Evolutionary conservation across 2,888 invertebrate species (phyloP).

Genomic region (Odontocerum albicorne): DNA sequence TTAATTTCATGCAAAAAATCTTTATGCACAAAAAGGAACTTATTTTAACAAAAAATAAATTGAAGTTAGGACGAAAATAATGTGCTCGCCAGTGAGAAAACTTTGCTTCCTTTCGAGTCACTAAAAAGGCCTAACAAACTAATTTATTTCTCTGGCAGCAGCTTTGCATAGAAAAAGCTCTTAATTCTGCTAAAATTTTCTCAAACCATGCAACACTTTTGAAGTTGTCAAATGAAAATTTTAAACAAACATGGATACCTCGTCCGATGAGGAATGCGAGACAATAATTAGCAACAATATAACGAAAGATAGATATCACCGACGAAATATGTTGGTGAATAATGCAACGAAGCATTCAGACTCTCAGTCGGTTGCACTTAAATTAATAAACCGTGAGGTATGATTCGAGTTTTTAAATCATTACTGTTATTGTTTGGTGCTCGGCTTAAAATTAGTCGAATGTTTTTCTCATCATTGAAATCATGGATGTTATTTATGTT

Average conservation of each 20-base stretch:
- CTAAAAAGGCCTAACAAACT: too few species aligned
- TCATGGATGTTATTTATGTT: too few species aligned
- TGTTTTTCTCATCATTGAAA: too few species aligned
- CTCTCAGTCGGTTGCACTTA: constrained; percentile 23
- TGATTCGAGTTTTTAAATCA: neutral
- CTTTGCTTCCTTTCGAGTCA: too few species aligned
- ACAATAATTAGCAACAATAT: constrained; percentile 33
- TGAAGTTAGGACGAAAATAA: too few species aligned
- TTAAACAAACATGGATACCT: constrained; percentile 55
- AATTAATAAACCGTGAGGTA: constrained; percentile 29
- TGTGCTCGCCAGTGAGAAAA: too few species aligned
- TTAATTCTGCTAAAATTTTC: too few species aligned
- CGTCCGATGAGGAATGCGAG: constrained; percentile 44
- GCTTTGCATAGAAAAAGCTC: too few species aligned
- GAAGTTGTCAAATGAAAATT: constrained; percentile 46
- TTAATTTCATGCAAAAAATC: too few species aligned
- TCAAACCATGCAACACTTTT: constrained; percentile 35
- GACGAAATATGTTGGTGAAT: constrained; percentile 20
- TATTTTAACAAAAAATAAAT: too few species aligned
- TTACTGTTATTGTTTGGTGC: constrained; percentile 9
- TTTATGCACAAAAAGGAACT: too few species aligned
- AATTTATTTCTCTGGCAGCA: too few species aligned
- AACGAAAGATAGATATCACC: constrained; percentile 12
- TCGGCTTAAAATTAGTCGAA: neutral
- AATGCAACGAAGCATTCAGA: constrained; percentile 10